Conservation (phyloP, 1,140 invertebrate species). For the Drosophila seguyi region DNA sequence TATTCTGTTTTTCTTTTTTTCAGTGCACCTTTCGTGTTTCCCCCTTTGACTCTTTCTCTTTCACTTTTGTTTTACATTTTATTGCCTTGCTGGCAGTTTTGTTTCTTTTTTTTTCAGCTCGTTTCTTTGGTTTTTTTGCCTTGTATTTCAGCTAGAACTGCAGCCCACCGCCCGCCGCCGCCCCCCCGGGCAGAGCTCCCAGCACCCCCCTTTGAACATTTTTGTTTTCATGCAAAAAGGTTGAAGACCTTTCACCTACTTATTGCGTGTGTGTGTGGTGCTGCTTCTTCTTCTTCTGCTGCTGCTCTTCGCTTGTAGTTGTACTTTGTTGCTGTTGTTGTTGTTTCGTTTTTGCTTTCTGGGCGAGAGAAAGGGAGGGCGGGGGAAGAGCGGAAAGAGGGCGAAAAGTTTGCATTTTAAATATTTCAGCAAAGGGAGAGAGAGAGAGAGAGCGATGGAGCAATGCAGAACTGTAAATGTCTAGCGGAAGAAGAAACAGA, state of each 20-base stretch:
- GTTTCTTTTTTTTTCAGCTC: constrained; percentile 26
- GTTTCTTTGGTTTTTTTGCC: constrained; percentile 16
- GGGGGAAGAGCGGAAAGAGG: background rate
- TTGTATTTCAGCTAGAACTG: constrained; percentile 59
- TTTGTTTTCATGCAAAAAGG: constrained; percentile 83
- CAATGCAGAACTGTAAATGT: constrained; percentile 29
- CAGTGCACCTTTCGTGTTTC: constrained; percentile 3
- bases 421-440: constrained; percentile 15
- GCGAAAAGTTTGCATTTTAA: constrained; percentile 43
- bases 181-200: background rate
- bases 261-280: constrained; percentile 47
- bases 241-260: constrained; percentile 83
- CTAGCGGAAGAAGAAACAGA: constrained; percentile 23
- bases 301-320: constrained; percentile 18
- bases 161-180: constrained; percentile 27
- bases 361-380: constrained; percentile 1
- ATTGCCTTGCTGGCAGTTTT: constrained; percentile 47
- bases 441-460: constrained; percentile 17
- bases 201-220: constrained; percentile 52
- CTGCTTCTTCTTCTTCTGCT: constrained; percentile 29
- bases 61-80: constrained; percentile 53
- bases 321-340: constrained; percentile 24
- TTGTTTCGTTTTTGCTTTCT: constrained; percentile 38
- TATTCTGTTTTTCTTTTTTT: background rate
- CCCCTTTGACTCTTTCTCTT: constrained; percentile 32